Evolutionary conservation across 2,113 vertebrate species (phyloP).

Genomic region (Lophotis ruficrista): DNA sequence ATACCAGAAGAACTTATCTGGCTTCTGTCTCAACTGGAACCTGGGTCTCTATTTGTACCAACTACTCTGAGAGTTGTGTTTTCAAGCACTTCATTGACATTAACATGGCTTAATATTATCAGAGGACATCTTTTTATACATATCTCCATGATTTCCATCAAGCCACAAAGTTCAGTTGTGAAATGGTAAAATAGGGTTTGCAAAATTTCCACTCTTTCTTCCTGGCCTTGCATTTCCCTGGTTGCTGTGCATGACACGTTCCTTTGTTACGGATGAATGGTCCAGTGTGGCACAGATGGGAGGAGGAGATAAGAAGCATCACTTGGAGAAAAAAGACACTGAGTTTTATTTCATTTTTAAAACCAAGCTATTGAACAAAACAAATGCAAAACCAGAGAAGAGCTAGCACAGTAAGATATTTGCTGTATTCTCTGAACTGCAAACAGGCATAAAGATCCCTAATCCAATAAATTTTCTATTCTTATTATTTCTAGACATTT

Average conservation of each 20-base stretch:
- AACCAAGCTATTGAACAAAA: not conserved
- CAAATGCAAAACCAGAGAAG: not conserved
- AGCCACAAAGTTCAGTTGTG: not conserved
- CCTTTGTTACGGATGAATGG: accelerated
- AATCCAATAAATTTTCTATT: not conserved
- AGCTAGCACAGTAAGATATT: not conserved
- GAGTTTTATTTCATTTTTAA: not conserved
- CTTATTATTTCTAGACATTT: not conserved
- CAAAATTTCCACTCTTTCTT: not conserved
- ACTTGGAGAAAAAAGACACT: not conserved
- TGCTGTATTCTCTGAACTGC: not conserved
- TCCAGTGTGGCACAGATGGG: not conserved
- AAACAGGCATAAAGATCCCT: not conserved
- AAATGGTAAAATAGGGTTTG: not conserved
- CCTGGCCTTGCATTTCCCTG: accelerated
- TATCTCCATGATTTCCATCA: not conserved
- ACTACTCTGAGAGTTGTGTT: not conserved
- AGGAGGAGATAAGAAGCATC: not conserved
- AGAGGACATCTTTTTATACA: not conserved
- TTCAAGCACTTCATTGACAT: not conserved
- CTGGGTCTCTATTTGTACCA: not conserved
- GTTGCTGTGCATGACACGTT: not conserved
- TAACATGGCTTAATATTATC: not conserved
- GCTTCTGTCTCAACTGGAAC: not conserved
- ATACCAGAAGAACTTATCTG: not conserved